Evolutionary conservation across 2,797 vertebrate species (phyloP), one percentile per base, ranked within the genome.

Genomic region (Nyctibius grandis): DNA sequence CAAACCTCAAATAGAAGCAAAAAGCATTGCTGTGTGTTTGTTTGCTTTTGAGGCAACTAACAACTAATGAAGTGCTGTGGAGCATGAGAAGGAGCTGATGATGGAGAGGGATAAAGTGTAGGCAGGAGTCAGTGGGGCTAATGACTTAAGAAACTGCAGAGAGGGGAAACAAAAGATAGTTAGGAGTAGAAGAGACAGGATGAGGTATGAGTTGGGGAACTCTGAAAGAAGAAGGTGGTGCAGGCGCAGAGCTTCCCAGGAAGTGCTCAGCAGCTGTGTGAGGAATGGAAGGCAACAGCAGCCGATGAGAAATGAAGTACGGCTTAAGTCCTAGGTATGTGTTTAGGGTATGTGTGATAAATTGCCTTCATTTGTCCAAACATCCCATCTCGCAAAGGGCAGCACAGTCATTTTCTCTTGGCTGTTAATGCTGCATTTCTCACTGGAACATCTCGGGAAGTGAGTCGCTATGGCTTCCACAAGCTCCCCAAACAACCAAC

Each of bases 351-450:
- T 11, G 23, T 54, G 84, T 95, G 94, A 95, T 91, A 78, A 96
- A 96, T 94, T 79, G 48, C 74, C 67, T 96, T 93, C 57, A 68
- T 96, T 89, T 96, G 70, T 59, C 84, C 77, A 87, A 29, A 57
- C 74, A 69, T 38, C 38, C 70, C 5, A 0, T 65, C 50, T 75
- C 0, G 0, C 34, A 69, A 78, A 96, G 89, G 77, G 91, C 92
- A 92, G 50, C 63, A 45, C 77, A 69, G 63, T 44, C 70, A 73
- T 93, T 85, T 67, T 85, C 50, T 79, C 67, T 72, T 72, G 89
- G 89, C 77, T 85, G 38, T 38, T 85, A 42, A 42, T 67, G 65
- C 61, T 77, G 59, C 47, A 31, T 91, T 96, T 85, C 74, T 78
- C 65, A 11, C 50, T 17, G 33, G 3, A 3, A 31, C 57, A 33